Conservation (phyloP, 2,113 vertebrate species). For the Tautogolabrus adspersus region DNA sequence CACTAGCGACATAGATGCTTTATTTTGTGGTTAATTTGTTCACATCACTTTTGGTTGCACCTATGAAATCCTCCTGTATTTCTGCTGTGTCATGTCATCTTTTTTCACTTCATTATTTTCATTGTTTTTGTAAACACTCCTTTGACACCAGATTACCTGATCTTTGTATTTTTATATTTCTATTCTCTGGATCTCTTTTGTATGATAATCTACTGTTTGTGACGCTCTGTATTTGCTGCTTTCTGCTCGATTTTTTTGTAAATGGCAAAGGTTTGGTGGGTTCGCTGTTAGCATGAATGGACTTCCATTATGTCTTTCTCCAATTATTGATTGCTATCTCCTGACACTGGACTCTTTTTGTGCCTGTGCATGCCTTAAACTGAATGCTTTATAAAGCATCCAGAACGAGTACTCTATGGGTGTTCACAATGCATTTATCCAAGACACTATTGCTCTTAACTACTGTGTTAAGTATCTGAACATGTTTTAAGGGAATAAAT, state of each 20-base stretch:
- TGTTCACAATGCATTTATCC: constrained; percentile 49
- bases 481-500: constrained; percentile 65
- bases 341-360: constrained; percentile 44
- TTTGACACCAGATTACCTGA: constrained; percentile 30
- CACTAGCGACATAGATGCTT: not conserved
- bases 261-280: not conserved
- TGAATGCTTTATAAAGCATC: constrained; percentile 41
- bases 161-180: constrained; percentile 72
- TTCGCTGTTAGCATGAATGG: constrained; percentile 41
- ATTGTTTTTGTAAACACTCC: constrained; percentile 37
- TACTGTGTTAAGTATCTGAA: constrained; percentile 47
- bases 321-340: constrained; percentile 17
- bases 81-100: not conserved
- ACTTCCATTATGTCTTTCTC: constrained; percentile 32
- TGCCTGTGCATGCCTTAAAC: constrained; percentile 73
- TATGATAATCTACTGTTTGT: constrained; percentile 52
- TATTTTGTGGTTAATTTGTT: not conserved
- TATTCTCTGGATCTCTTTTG: constrained; percentile 50
- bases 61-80: not conserved
- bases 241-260: constrained; percentile 21
- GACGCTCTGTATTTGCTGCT: constrained; percentile 39
- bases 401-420: constrained; percentile 23
- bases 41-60: constrained; percentile 1
- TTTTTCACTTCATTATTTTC: not conserved
- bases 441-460: constrained; percentile 43